Base-by-base conservation (phyloP, 2,888 invertebrate genomes). In the Scaeva pyrastri region DNA sequence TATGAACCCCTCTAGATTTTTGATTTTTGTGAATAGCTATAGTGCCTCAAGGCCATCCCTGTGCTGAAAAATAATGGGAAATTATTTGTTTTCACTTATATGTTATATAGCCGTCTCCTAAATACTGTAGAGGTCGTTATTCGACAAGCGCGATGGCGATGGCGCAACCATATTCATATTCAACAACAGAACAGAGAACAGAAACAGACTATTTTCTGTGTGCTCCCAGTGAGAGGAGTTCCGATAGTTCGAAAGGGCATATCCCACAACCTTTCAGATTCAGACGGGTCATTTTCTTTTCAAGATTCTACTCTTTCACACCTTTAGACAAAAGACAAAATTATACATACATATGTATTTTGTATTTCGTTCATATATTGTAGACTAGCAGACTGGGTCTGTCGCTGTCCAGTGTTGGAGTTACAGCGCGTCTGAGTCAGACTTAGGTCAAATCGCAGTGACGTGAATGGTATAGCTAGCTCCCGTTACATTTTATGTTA, bases 361-460 rank as follows among this genome's bases (percentile, higher is more conserved):
- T 12, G 39, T 16, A 6, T n/a, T 43, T 12, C 19, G 50, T 21
- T 50, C 16, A 16, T 75, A 16, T 75, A 70, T 75, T 81, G 31
- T 8, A 31, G 31, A 31, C 31, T n/a, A n/a, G n/a, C n/a, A n/a
- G 31, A 31, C 31, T 3, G 31, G 6, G 70, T 78, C 11, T 31
- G 31, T 56, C 31, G 21, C 21, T 16, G 45, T n/a, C 72, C 71
- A 75, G 78, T 26, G 43, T 43, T 55, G 23, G 78, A 55, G 64
- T 62, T 72, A 73, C 52, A 77, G 70, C 73, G 71, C 76, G 83
- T 78, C 78, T n/a, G n/a, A n/a, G n/a, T n/a, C n/a, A n/a, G n/a
- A n/a, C n/a, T n/a, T n/a, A 73, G 83, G 73, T 73, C 82, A 83
- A 68, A 16, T 36, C 16, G 55, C 5, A 6, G 56, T 56, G 31